phyloP scores from a whole-genome alignment of 2,888 invertebrate species.

The Sphaeridia pumilis region DNA sequence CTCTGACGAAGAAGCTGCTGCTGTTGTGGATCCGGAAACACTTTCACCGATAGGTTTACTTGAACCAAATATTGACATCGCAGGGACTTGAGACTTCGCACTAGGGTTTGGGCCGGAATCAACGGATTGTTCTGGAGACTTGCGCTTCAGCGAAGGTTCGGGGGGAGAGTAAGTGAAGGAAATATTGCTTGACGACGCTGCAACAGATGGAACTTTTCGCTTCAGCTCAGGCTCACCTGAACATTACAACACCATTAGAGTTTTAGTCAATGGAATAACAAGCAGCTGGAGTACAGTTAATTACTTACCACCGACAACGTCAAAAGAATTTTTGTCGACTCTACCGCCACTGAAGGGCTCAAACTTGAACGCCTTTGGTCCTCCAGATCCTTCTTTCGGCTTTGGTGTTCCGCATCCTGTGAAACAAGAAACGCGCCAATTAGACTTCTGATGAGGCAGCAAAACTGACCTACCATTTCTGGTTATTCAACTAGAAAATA shows the following conservation, averaged over 20 bases:
- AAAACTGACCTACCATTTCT: not conserved
- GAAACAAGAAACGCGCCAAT: not conserved
- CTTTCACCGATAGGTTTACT: no score
- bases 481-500: no score
- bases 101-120: no score
- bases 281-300: not conserved
- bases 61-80: no score
- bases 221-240: conserved; percentile 11
- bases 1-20: not conserved
- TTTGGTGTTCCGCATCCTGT: conserved; percentile 5
- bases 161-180: conserved; percentile 14
- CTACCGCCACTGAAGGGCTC: conserved; percentile 5
- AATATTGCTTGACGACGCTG: conserved; percentile 7
- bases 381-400: not conserved
- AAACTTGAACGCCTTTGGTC: conserved; percentile 10
- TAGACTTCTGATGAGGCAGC: not conserved
- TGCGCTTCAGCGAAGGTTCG: conserved; percentile 10
- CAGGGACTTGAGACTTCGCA: no score
- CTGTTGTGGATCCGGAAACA: not conserved
- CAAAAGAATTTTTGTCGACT: not conserved
- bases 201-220: conserved; percentile 6
- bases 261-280: not conserved
- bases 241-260: not conserved
- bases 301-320: not conserved
- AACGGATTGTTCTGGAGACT: conserved; percentile 2